A percentile compares a stretch with the other conserved stretches of the same genome.
These are phyloP conservation scores for Gobionotothen gibberifrons DNA, from an alignment of 2,797 vertebrate genomes.

Conservation along the genomic window DNA sequence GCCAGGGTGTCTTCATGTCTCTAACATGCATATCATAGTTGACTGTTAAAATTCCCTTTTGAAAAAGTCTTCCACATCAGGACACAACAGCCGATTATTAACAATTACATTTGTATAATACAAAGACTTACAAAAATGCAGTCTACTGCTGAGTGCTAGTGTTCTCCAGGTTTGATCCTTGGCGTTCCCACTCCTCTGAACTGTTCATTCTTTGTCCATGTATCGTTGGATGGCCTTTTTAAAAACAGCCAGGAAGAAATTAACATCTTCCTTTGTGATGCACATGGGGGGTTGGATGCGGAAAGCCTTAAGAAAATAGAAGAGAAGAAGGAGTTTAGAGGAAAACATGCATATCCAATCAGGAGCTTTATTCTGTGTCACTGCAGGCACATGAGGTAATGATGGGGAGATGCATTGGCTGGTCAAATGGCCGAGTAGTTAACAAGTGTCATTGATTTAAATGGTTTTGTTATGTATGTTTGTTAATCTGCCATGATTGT, in stretches of 20 bases:
- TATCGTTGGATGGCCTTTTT: conserved; percentile 82
- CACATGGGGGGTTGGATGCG: conserved; percentile 92
- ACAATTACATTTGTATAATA: not conserved
- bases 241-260: conserved; percentile 90
- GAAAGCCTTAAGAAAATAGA: conserved; percentile 82
- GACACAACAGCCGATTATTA: not conserved
- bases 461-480: not conserved
- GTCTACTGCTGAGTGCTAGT: not conserved
- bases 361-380: not conserved
- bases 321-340: not conserved
- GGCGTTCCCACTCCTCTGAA: not conserved
- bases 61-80: not conserved
- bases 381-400: not conserved
- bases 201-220: conserved; percentile 70
- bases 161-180: not conserved
- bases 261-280: conserved; percentile 86
- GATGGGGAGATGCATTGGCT: not conserved
- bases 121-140: not conserved
- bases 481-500: not conserved
- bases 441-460: no score
- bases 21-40: not conserved
- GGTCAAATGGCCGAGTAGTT: not conserved
- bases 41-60: not conserved
- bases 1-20: not conserved
- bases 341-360: not conserved